Evolutionary conservation across 2,797 vertebrate genomes (phyloP).

Genomic region (Apogon talboti): DNA sequence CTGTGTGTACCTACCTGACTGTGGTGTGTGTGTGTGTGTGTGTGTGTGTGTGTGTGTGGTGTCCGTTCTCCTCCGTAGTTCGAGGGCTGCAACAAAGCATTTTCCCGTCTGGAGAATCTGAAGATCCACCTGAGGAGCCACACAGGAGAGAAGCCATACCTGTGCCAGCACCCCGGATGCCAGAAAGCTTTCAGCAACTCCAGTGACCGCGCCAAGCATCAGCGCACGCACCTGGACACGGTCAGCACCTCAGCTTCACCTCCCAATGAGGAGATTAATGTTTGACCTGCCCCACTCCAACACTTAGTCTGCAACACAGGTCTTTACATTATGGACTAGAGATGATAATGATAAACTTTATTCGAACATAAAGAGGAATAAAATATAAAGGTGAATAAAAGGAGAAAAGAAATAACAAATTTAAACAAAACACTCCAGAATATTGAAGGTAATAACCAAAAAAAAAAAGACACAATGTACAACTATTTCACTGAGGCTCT

Average conservation of each 20-base stretch:
- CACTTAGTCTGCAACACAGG: slow-evolving; percentile 7
- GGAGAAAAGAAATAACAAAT: too few species aligned
- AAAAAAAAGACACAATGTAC: too few species aligned
- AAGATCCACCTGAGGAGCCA: slow-evolving; percentile 97
- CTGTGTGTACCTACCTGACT: slow-evolving; percentile 24
- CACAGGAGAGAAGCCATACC: slow-evolving; percentile 97
- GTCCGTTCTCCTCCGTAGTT: slow-evolving; percentile 80
- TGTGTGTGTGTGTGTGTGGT: slow-evolving; percentile 36
- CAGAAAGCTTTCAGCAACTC: slow-evolving; percentile 99
- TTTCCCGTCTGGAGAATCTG: slow-evolving; percentile 95
- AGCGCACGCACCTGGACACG: slow-evolving; percentile 98
- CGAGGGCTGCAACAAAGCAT: slow-evolving; percentile 95
- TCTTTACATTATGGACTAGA: not conserved
- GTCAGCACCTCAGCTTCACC: slow-evolving; percentile 81
- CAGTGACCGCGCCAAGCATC: slow-evolving; percentile 97
- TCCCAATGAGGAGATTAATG: slow-evolving; percentile 34
- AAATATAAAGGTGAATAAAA: too few species aligned
- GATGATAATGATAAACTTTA: not conserved
- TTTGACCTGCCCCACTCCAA: slow-evolving; percentile 17
- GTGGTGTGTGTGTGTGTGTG: slow-evolving; percentile 21
- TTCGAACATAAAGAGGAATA: too few species aligned
- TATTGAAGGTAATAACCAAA: too few species aligned
- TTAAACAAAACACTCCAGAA: too few species aligned
- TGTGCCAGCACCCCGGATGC: slow-evolving; percentile 98
- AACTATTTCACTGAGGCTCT: too few species aligned